Evolutionary conservation across 2,113 vertebrate species (phyloP), one percentile per base, ranked within the genome.

Genomic region (Chrysemys picta): DNA sequence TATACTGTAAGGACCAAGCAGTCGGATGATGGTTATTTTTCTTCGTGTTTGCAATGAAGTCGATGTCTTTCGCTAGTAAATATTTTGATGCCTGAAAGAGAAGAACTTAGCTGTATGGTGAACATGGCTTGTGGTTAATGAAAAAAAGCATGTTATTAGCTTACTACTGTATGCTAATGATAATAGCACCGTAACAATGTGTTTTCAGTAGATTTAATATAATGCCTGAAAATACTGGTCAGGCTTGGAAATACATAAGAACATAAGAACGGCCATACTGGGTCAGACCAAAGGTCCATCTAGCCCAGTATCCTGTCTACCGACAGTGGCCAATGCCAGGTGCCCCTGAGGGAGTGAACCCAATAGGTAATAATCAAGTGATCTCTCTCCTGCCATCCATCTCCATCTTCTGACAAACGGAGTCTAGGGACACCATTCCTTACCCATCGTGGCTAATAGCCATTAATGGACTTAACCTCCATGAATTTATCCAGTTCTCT

Each of bases 121-220:
- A 35, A 76, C 10, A 6, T 90, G 88, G 35, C 75, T 84, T 38
- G 85, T 84, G 79, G 57, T 69, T 95, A 95, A 83, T 83, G 87
- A 85, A 93, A 84, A 57, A 59, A 89, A 97, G 93, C 92, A 94
- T 92, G 91, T 85, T 59, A 92, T 94, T 89, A 56, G 82, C 75
- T 92, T 91, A 14, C 76, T 79, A 9, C 79, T 72, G 85, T 92
- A n/a, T 53, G 65, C 82, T 91, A 91, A 50, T 88, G 84, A 82
- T 94, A 94, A 95, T 91, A 89, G 89, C 84, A 78, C 25, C 38
- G 8, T 27, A 47, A 7, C 75, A 78, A 27, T 47, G 22, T 78
- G 42, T 78, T 45, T 78, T 78, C 24, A 27, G 8, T 47, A 47
- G 42, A 47, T 47, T 42, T 29, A 78, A 47, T 47, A 25, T 8